These are phyloP conservation scores for Coracopsis vasa DNA, from an alignment of 2,113 vertebrate genomes.

Conservation along the genomic window DNA sequence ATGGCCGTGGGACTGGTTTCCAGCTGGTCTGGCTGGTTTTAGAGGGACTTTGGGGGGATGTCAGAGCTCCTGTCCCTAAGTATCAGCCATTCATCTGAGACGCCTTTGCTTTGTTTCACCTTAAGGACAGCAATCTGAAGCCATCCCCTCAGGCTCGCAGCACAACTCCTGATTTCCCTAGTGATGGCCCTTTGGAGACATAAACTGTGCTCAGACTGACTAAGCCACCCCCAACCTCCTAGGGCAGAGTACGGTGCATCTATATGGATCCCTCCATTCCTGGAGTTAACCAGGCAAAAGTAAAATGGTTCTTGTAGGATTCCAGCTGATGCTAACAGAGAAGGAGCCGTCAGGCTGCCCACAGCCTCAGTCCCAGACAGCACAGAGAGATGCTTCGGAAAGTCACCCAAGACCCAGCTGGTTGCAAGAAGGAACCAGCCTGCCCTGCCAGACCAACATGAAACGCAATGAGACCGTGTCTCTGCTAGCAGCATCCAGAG, in stretches of 20 bases:
- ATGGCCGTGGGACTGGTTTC: not conserved
- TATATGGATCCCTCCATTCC: not conserved
- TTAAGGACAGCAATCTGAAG: not conserved
- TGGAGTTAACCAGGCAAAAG: not conserved
- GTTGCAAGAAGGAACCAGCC: not conserved
- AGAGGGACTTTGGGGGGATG: not conserved
- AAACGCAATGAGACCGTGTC: fast-evolving
- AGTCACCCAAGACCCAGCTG: not conserved
- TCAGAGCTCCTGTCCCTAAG: not conserved
- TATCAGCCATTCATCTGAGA: not conserved
- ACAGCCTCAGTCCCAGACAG: not conserved
- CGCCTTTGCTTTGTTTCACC: not conserved
- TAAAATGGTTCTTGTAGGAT: not conserved
- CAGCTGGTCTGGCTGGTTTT: not conserved
- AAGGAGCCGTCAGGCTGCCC: not conserved
- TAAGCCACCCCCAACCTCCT: not conserved
- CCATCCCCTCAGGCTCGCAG: not conserved
- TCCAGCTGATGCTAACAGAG: not conserved
- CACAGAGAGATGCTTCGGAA: not conserved
- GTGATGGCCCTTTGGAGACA: not conserved
- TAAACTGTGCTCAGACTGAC: not conserved
- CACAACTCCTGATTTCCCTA: not conserved
- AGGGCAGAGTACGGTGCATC: not conserved
- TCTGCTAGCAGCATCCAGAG: not conserved
- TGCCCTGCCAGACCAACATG: not conserved